Evolutionary conservation across 2,113 vertebrate species (phyloP), one percentile per base, ranked within the genome.

Genomic region (Lepidothrix coronata): DNA sequence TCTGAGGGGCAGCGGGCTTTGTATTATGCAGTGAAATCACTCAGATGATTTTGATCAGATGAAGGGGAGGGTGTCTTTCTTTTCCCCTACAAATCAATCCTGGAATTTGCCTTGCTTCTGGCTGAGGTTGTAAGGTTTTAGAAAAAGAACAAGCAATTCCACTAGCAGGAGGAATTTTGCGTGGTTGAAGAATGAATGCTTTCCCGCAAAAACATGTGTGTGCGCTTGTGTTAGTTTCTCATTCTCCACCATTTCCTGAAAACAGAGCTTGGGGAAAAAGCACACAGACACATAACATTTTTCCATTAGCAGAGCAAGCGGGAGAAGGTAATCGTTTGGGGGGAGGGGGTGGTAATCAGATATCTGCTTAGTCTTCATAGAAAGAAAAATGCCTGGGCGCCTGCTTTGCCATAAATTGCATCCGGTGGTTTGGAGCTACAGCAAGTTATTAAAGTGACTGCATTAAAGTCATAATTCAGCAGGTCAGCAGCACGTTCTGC

Each of bases 191-290:
- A 86, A 65, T 2, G 10, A 74, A 84, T 73, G 61, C 71, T 79
- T 88, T 93, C 79, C 59, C 6, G 24, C 88, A 76, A 83, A 74
- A 5, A 35, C 22, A 2, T 55, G 71, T 46, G 44, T 25, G 54
- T 1, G 4, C 0, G 6, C 4, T 19, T 83, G 94, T 59, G 63
- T 88, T 80, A 51, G 70, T 31, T 87, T 96, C 91, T 95, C 85
- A 66, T 95, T 97, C 90, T 89, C 94, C 75, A 94, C 95, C 95
- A 96, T 96, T 97, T 97, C 96, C 96, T 97, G 96, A 95, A 96
- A 96, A 93, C 96, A 78, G 88, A 88, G 89, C 92, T 96, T 85
- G 77, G 76, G 79, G 95, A 67, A 96, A 97, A 91, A 93, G 85
- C 92, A 74, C 89, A 81, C 70, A 96, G 82, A 93, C 94, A 96